A percentile compares a stretch with the other conserved stretches of the same genome.
Conservation (phyloP, 2,113 vertebrate genomes). For the Sigmodon hispidus region DNA sequence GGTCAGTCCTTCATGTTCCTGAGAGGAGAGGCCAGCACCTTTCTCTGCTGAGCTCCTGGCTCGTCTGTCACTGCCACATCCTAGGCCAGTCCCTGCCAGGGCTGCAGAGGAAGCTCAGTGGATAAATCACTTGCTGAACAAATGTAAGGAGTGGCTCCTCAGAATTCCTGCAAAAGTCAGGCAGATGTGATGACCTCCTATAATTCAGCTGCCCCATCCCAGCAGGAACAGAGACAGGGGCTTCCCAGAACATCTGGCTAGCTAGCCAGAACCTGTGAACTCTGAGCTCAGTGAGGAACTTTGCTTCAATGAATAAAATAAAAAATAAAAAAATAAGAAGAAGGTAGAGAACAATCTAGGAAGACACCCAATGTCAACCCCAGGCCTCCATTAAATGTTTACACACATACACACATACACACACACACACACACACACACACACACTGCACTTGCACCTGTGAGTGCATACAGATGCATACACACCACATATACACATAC, state of each 20-base stretch:
- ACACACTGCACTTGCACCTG: background rate
- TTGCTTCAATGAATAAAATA: background rate
- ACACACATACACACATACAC: background rate
- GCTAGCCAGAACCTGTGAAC: background rate
- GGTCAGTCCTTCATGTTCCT: accelerated
- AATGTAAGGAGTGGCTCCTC: background rate
- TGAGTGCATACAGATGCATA: background rate
- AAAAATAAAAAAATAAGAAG: background rate
- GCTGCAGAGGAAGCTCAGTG: too few relatives aligned
- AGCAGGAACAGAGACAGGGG: background rate
- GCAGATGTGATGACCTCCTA: background rate
- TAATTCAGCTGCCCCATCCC: background rate
- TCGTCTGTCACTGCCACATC: accelerated
- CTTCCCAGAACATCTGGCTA: background rate
- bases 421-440: background rate
- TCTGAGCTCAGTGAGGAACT: background rate
- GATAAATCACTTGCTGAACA: background rate
- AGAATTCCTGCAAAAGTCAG: background rate
- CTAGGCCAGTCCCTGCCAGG: accelerated
- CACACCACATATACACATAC: background rate
- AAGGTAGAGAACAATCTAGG: background rate
- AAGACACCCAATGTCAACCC: background rate
- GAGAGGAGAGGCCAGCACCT: background rate
- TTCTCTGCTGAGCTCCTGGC: background rate
- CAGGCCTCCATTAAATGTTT: background rate